phyloP scores from a whole-genome alignment of 2,888 invertebrate species.

The Aricia artaxerxes region DNA sequence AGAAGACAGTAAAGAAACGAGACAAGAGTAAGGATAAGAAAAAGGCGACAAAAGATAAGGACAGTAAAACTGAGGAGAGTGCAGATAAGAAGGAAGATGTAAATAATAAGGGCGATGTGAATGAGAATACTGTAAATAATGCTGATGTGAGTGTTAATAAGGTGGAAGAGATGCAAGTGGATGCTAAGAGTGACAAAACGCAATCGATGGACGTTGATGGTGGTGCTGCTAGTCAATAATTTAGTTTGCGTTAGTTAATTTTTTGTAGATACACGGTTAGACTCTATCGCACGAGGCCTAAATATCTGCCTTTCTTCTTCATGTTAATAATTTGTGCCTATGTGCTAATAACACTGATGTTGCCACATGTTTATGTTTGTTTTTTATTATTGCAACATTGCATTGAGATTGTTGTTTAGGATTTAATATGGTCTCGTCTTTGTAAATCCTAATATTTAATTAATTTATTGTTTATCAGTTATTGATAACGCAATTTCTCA shows the following conservation, averaged over 20 bases:
- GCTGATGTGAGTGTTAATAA: slow-evolving; percentile 43
- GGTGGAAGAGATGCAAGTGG: slow-evolving; percentile 46
- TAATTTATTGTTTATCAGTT: slow-evolving; percentile 78
- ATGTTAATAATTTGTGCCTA: slow-evolving; percentile 62
- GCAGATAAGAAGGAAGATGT: slow-evolving; percentile 46
- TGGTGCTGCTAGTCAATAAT: slow-evolving; percentile 78
- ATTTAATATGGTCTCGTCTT: slow-evolving; percentile 64
- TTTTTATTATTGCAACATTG: slow-evolving; percentile 61
- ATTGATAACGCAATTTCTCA: slow-evolving; percentile 76
- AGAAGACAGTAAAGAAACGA: slow-evolving; percentile 69
- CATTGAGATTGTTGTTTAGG: slow-evolving; percentile 57
- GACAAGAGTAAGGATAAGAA: slow-evolving; percentile 75
- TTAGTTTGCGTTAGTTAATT: slow-evolving; percentile 69
- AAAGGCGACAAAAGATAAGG: slow-evolving; percentile 51
- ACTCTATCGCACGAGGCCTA: slow-evolving; percentile 51
- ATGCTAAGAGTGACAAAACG: slow-evolving; percentile 54
- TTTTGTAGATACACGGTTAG: slow-evolving; percentile 59
- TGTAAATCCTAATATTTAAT: slow-evolving; percentile 67
- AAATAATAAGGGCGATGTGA: slow-evolving; percentile 55
- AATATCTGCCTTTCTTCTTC: slow-evolving; percentile 51
- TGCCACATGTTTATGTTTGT: slow-evolving; percentile 72
- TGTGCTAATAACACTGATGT: slow-evolving; percentile 60
- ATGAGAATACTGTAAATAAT: slow-evolving; percentile 41
- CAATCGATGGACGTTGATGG: slow-evolving; percentile 73
- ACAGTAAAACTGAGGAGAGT: slow-evolving; percentile 41